Evolutionary conservation across 2,888 invertebrate species (phyloP).

Genomic region (Luperina testacea): DNA sequence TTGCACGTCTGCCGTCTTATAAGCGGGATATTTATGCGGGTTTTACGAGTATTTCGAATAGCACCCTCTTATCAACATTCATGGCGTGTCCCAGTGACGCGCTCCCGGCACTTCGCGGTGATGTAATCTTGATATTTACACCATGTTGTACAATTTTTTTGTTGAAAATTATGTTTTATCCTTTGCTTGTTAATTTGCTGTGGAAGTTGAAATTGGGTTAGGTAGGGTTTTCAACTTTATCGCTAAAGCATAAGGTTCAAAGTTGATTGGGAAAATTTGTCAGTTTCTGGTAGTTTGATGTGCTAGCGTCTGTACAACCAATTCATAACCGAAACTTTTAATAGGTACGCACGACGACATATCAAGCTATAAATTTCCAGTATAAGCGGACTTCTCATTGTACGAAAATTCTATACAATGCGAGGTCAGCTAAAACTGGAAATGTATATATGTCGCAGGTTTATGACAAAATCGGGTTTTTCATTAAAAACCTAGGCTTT

Average conservation of each 20-base stretch:
- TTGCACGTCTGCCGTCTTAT: conserved; percentile 51
- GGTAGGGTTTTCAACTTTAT: too few species aligned
- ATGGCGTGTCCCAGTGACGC: conserved; percentile 65
- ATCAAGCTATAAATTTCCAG: background rate
- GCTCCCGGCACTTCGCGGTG: conserved; percentile 26
- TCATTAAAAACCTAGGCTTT: too few species aligned
- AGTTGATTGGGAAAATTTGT: too few species aligned
- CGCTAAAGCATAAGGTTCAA: too few species aligned
- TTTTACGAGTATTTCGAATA: conserved; percentile 70
- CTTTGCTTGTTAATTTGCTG: background rate
- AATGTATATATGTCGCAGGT: too few species aligned
- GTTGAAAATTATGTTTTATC: conserved; percentile 30
- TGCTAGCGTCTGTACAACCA: background rate
- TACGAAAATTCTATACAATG: background rate
- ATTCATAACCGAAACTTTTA: background rate
- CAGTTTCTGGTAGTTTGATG: too few species aligned
- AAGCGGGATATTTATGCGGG: conserved; percentile 69
- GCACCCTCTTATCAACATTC: conserved; percentile 63
- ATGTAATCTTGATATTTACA: conserved; percentile 45
- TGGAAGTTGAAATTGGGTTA: conserved; percentile 10
- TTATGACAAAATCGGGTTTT: too few species aligned
- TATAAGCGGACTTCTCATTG: background rate
- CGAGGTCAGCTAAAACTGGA: background rate
- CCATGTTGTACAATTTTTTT: conserved; percentile 26
- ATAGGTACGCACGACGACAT: background rate